These are phyloP conservation scores for Pteria penguin DNA, from an alignment of 2,888 invertebrate genomes.

Conservation along the genomic window DNA sequence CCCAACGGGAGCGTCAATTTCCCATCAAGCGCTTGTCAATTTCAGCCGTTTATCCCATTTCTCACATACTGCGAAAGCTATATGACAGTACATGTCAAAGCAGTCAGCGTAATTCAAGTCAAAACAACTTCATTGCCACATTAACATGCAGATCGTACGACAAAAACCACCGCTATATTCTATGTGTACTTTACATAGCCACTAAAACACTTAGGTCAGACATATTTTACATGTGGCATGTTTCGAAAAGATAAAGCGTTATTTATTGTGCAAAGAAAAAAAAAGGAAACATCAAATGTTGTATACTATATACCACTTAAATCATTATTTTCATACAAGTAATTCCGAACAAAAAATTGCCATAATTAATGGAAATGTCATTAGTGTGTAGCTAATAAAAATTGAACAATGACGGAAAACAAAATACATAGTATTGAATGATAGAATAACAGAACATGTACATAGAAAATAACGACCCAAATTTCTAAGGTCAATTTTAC, in stretches of 20 bases:
- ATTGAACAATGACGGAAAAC: not conserved
- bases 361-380: not conserved
- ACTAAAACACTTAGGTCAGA: too few species aligned
- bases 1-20: conserved; percentile 28
- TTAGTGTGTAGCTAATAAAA: not conserved
- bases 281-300: too few species aligned
- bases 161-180: too few species aligned
- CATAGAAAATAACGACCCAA: not conserved
- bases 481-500: not conserved
- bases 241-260: too few species aligned
- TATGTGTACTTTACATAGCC: too few species aligned
- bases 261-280: too few species aligned
- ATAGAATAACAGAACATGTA: not conserved
- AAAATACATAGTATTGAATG: not conserved
- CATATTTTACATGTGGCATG: too few species aligned
- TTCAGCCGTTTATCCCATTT: conserved; percentile 38
- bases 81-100: conserved; percentile 33
- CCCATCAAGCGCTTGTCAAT: conserved; percentile 34
- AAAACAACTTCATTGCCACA: conserved; percentile 27
- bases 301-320: too few species aligned
- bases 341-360: too few species aligned
- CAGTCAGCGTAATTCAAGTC: conserved; percentile 16
- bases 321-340: too few species aligned
- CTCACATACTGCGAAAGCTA: conserved; percentile 35
- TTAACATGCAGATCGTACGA: conserved; percentile 8